These are phyloP conservation scores for Toxotes chatareus DNA, from an alignment of 2,113 vertebrate species.

Conservation along the genomic window DNA sequence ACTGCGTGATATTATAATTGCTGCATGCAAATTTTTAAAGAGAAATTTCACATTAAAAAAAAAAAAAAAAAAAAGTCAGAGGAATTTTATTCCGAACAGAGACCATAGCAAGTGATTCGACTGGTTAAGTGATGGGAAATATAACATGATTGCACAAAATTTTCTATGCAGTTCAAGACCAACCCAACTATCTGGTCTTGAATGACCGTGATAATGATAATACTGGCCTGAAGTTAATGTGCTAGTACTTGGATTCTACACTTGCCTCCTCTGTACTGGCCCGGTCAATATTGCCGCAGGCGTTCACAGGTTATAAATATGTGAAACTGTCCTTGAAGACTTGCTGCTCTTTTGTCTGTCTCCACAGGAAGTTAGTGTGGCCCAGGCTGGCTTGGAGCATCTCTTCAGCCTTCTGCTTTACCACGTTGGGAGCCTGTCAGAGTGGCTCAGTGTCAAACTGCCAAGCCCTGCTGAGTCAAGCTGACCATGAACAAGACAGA, in stretches of 20 bases:
- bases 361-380: conserved; percentile 28
- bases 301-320: conserved; percentile 57
- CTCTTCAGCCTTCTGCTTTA: conserved; percentile 53
- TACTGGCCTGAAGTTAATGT: not conserved
- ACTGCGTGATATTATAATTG: not conserved
- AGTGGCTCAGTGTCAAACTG: conserved; percentile 67
- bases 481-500: conserved; percentile 62
- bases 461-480: conserved; percentile 62
- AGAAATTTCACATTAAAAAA: not conserved
- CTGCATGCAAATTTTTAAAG: not conserved
- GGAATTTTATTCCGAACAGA: not conserved
- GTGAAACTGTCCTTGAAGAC: conserved; percentile 66
- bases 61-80: not conserved
- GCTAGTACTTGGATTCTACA: not conserved
- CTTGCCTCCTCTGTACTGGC: not conserved
- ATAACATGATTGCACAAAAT: not conserved
- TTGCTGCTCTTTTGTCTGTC: conserved; percentile 48
- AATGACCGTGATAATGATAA: not conserved
- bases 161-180: not conserved
- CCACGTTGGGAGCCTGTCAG: conserved; percentile 72
- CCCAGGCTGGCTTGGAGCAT: conserved; percentile 52
- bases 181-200: not conserved
- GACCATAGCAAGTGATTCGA: too few species aligned
- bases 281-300: conserved; percentile 4
- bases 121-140: not conserved